These are phyloP conservation scores for Rhea pennata DNA, from an alignment of 2,113 vertebrate species.

Conservation along the genomic window DNA sequence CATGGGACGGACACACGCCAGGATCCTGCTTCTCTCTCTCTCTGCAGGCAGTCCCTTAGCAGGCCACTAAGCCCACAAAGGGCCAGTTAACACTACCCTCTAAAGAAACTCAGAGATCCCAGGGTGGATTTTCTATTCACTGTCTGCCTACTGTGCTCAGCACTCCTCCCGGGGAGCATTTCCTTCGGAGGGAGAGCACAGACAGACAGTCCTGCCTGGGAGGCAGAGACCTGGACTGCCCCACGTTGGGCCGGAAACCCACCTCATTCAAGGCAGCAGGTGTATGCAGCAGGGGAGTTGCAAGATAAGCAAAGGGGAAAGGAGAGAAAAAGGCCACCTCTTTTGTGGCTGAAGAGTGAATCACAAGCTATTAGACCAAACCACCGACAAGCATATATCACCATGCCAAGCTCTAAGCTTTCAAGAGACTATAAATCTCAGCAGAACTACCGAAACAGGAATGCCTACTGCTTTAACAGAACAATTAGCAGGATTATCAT, in stretches of 20 bases:
- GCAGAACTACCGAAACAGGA: neutral
- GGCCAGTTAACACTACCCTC: neutral
- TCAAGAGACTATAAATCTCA: neutral
- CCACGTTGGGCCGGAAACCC: neutral
- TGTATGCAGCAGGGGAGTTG: neutral
- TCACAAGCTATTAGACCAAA: neutral
- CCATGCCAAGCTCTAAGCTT: neutral
- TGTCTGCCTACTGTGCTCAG: neutral
- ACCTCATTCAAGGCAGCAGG: neutral
- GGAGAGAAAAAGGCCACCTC: neutral
- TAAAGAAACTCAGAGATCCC: neutral
- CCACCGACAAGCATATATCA: neutral
- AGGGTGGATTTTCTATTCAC: neutral
- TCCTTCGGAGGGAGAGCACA: neutral
- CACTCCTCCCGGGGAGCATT: rapidly evolving
- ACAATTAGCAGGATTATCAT: neutral
- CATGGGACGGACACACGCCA: rapidly evolving
- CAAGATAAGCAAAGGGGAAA: neutral
- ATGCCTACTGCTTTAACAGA: neutral
- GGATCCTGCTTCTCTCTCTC: neutral
- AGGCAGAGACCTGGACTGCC: neutral
- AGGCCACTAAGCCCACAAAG: neutral
- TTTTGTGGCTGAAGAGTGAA: neutral
- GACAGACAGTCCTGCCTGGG: neutral
- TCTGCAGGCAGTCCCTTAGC: neutral